Percentiles rank a stretch among this genome's conserved stretches.
These are phyloP conservation scores for Hybos culiciformis DNA, from an alignment of 2,888 invertebrate species.

Conservation along the genomic window DNA sequence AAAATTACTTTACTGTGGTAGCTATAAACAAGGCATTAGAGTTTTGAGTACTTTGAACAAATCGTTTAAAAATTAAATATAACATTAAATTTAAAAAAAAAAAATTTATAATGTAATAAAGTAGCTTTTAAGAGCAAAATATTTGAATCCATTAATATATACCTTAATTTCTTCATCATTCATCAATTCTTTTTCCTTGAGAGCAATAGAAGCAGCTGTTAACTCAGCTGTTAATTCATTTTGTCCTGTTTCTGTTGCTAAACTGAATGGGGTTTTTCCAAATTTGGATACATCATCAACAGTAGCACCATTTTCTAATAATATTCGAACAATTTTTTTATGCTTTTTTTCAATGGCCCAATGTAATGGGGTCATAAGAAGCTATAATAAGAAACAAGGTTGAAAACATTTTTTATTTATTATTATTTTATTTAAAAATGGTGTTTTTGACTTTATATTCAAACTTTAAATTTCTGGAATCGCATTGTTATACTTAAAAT, in stretches of 20 bases:
- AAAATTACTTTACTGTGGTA: too few relatives aligned
- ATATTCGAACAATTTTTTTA: constrained; percentile 47
- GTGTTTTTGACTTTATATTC: too few relatives aligned
- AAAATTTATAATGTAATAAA: too few relatives aligned
- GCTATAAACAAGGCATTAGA: too few relatives aligned
- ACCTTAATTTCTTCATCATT: background rate
- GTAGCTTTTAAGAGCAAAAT: too few relatives aligned
- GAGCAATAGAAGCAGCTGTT: constrained; percentile 33
- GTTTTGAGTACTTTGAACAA: too few relatives aligned
- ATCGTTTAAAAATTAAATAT: too few relatives aligned
- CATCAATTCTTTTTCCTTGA: constrained; percentile 18
- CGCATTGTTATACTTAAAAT: too few relatives aligned
- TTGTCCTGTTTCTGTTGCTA: constrained; percentile 53
- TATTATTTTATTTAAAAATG: too few relatives aligned
- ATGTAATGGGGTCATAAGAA: constrained; percentile 84
- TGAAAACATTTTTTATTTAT: background rate
- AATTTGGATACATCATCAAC: constrained; percentile 55
- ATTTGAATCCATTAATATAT: background rate
- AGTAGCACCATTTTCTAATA: constrained; percentile 64
- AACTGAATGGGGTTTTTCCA: constrained; percentile 51
- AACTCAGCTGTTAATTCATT: constrained; percentile 45
- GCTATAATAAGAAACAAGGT: constrained; percentile 39
- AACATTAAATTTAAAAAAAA: too few relatives aligned
- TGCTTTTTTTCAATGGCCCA: constrained; percentile 85
- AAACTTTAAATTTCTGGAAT: too few relatives aligned